Percentiles rank a stretch among this genome's conserved stretches.
Evolutionary conservation across 2,113 vertebrate genomes (phyloP).

Genomic region (Vulpes lagopus): DNA sequence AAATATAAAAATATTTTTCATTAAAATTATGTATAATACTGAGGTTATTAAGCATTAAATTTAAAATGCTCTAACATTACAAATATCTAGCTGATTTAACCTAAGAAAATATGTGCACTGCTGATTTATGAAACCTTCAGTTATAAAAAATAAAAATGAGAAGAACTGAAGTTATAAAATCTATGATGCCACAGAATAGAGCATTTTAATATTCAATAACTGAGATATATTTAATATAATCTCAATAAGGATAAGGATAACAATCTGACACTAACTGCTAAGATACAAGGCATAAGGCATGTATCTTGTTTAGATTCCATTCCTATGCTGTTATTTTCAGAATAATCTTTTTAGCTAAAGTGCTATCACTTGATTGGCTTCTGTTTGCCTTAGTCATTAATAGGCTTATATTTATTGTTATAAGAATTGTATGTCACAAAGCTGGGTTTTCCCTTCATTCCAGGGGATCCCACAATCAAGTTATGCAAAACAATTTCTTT

Average conservation of each 20-base stretch:
- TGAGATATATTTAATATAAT: not conserved
- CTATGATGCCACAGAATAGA: not conserved
- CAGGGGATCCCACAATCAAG: not conserved
- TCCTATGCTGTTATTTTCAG: not conserved
- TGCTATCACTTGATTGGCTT: not conserved
- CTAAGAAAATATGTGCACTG: not conserved
- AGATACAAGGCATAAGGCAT: not conserved
- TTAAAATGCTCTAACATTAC: not conserved
- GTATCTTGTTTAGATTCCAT: not conserved
- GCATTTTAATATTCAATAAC: not conserved
- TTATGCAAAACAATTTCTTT: not conserved
- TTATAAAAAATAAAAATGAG: not conserved
- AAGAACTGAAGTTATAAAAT: not conserved
- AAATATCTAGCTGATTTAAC: not conserved
- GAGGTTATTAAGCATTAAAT: not conserved
- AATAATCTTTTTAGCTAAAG: not conserved
- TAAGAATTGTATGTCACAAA: not conserved
- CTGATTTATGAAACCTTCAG: conserved; percentile 3
- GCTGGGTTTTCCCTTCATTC: not conserved
- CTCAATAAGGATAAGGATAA: not conserved
- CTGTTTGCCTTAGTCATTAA: not conserved
- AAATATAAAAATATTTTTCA: not conserved
- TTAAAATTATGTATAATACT: not conserved
- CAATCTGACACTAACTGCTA: not conserved
- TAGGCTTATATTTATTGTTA: not conserved